Evolutionary conservation across 2,113 vertebrate species (phyloP), one percentile per base, ranked within the genome.

Genomic region (Carassius carassius): DNA sequence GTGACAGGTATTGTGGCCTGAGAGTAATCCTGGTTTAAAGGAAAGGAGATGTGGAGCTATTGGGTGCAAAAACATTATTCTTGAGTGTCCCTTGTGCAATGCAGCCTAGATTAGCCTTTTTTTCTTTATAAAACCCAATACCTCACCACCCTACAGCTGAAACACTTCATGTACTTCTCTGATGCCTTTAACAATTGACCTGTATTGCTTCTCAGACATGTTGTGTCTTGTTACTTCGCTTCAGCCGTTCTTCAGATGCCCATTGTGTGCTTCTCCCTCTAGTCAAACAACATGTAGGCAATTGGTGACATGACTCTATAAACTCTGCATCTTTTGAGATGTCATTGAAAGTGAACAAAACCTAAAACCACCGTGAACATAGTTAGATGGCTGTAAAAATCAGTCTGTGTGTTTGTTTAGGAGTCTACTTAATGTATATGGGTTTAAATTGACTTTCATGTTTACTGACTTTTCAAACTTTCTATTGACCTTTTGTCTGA

Each of bases 1-100:
- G 51, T 81, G 85, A 78, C 85, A 69, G 83, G 87, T 62, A 87
- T 88, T 88, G 85, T 86, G 72, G 78, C 79, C 29, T 63, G 73
- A 44, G 82, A 29, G 74, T 84, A 85, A 82, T 72, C 84, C 81
- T 74, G 14, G 58, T 62, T 75, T 78, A 69, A 63, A 78, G 72
- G 65, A 69, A 75, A 41, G 51, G 73, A 37, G 44, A 81, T 80
- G 29, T 69, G 16, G 17, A 67, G 44, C 58, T 41, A 21, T 32
- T 63, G 19, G 65, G 70, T 63, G 75, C 12, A 62, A 54, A 54
- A 84, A 56, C 60, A 76, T 83, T 82, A 78, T 82, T 78, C 63
- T 47, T 63, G 9, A 65, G 65, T 56, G 41, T 72, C 32, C 63
- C 17, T 78, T 67, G 49, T 85, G 74, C 41, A 83, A 83, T 88